Conservation (phyloP, 2,888 invertebrate species). For the Nomada ruficornis region DNA sequence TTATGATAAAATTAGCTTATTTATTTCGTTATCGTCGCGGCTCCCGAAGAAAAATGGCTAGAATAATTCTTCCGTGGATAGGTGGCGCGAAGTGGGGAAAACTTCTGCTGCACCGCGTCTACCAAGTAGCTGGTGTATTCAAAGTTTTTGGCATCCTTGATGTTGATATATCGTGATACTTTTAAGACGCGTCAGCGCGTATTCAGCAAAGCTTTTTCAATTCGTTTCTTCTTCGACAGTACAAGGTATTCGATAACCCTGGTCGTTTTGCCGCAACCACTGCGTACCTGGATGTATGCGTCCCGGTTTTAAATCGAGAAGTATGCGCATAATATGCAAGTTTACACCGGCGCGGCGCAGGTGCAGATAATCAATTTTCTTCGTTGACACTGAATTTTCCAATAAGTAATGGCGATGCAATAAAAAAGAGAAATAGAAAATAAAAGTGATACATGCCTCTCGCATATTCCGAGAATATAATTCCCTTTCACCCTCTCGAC, state of each 20-base stretch:
- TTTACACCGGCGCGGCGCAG: too few relatives aligned
- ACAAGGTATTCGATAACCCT: conserved; percentile 64
- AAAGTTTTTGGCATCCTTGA: conserved; percentile 75
- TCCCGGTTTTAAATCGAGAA: background rate
- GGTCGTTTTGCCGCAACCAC: conserved; percentile 17
- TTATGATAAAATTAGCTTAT: conserved; percentile 63
- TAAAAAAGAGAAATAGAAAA: background rate
- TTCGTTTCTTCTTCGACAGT: conserved; percentile 51
- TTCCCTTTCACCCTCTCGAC: too few relatives aligned
- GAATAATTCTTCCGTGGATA: conserved; percentile 60
- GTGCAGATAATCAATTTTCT: too few relatives aligned
- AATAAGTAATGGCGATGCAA: background rate
- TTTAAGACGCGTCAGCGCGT: conserved; percentile 69
- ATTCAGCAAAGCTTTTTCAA: conserved; percentile 58
- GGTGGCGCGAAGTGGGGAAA: conserved; percentile 57
- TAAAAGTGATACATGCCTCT: too few relatives aligned
- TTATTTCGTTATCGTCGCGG: conserved; percentile 57
- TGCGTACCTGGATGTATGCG: background rate
- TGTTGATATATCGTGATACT: conserved; percentile 76
- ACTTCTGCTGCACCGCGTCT: conserved; percentile 61
- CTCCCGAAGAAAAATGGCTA: conserved; percentile 52
- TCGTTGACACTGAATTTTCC: too few relatives aligned
- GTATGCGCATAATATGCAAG: background rate
- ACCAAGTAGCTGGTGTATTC: conserved; percentile 66
- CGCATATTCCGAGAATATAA: background rate